These are phyloP conservation scores for Agelastica alni DNA, from an alignment of 2,888 invertebrate species.

Conservation along the genomic window DNA sequence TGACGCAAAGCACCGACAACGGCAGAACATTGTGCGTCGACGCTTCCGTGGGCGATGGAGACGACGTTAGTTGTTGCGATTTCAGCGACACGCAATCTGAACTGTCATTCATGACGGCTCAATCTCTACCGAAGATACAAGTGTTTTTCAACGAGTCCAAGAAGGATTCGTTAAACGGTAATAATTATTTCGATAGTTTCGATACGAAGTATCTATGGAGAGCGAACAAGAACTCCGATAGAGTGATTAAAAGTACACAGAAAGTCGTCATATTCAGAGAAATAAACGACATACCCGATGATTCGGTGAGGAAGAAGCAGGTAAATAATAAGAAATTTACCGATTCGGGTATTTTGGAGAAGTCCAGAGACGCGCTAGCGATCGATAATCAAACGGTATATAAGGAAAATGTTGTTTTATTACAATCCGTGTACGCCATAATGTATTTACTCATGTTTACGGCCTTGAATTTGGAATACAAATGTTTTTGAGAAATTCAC, in stretches of 20 bases:
- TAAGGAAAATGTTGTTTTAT: conserved; percentile 27
- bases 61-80: not conserved
- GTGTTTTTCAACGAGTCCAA: conserved; percentile 20
- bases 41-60: not conserved
- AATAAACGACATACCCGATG: conserved; percentile 22
- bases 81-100: not conserved
- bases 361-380: not conserved
- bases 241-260: too few species aligned
- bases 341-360: conserved; percentile 7
- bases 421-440: conserved; percentile 41
- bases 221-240: not conserved
- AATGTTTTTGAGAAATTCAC: conserved; percentile 31
- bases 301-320: too few species aligned
- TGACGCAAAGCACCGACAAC: not conserved
- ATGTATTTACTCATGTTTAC: conserved; percentile 44
- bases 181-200: too few species aligned
- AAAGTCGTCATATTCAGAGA: conserved; percentile 31
- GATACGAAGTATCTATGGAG: conserved; percentile 9
- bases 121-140: conserved; percentile 10
- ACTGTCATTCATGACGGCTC: not conserved
- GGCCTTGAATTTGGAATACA: conserved; percentile 42
- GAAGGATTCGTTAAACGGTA: conserved; percentile 8
- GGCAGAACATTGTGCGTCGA: not conserved
- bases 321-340: conserved; percentile 27
- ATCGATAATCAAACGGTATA: not conserved